These are phyloP conservation scores for Timema cristinae DNA, from an alignment of 2,888 invertebrate species.

Conservation along the genomic window DNA sequence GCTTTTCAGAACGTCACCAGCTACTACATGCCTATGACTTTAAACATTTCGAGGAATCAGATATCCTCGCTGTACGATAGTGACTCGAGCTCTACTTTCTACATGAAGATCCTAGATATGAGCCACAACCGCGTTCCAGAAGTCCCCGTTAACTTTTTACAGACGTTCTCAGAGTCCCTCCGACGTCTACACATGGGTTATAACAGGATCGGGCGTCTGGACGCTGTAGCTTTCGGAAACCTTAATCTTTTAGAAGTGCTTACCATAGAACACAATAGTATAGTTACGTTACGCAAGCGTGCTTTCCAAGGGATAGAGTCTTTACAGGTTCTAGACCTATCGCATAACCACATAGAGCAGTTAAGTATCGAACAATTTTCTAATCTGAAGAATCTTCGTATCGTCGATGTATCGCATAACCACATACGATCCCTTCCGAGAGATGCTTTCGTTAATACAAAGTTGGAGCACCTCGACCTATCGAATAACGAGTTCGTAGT, in stretches of 20 bases:
- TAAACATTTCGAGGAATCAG: constrained; percentile 73
- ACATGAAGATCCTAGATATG: constrained; percentile 66
- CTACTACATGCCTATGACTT: constrained; percentile 59
- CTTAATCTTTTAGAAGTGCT: constrained; percentile 66
- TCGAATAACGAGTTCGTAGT: constrained; percentile 72
- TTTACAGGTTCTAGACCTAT: constrained; percentile 74
- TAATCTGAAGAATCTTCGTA: constrained; percentile 67
- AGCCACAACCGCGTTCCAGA: constrained; percentile 44
- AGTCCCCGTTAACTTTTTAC: constrained; percentile 59
- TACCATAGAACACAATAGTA: constrained; percentile 68
- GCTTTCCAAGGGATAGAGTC: constrained; percentile 72
- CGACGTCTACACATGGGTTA: constrained; percentile 67
- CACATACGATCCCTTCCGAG: constrained; percentile 68
- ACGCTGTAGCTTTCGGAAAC: constrained; percentile 70
- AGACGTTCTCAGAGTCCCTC: constrained; percentile 59
- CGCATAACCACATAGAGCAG: constrained; percentile 69
- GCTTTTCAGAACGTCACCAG: constrained; percentile 66
- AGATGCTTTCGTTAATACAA: constrained; percentile 74
- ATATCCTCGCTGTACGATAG: constrained; percentile 50
- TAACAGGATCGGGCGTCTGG: constrained; percentile 67
- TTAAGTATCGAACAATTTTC: constrained; percentile 77
- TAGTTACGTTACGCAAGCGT: constrained; percentile 66
- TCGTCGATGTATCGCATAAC: constrained; percentile 69
- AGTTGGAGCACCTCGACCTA: constrained; percentile 74
- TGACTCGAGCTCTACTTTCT: constrained; percentile 47